Evolutionary conservation across 2,888 invertebrate genomes (phyloP).

Genomic region (Nemurella pictetii): DNA sequence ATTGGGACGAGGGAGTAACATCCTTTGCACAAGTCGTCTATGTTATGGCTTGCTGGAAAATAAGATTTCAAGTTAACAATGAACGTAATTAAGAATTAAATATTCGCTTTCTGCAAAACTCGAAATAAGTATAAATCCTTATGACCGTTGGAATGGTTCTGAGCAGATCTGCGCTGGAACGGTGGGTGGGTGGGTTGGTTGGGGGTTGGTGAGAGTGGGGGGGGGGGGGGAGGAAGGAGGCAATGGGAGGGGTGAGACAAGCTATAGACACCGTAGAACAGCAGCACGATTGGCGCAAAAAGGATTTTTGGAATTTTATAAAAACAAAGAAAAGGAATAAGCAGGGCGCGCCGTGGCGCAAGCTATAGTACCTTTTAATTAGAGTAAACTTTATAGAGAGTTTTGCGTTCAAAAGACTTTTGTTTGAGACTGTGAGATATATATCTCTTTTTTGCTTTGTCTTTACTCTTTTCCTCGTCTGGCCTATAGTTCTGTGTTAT

Average conservation of each 20-base stretch:
- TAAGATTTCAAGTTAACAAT: constrained; percentile 30
- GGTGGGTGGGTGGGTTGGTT: constrained; percentile 21
- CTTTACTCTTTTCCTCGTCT: constrained; percentile 27
- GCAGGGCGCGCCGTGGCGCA: constrained; percentile 25
- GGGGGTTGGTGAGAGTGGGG: constrained; percentile 21
- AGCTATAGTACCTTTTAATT: constrained; percentile 42
- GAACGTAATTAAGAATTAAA: constrained; percentile 28
- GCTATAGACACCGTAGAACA: constrained; percentile 8
- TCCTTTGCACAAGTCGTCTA: neutral
- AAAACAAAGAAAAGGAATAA: constrained; percentile 40
- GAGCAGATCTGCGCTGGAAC: constrained; percentile 1
- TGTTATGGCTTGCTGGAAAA: neutral
- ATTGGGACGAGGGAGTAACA: no score
- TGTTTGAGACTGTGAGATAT: constrained; percentile 29
- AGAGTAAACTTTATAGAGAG: constrained; percentile 37
- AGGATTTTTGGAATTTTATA: constrained; percentile 39
- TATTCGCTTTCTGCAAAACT: constrained; percentile 23
- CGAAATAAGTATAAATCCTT: constrained; percentile 25
- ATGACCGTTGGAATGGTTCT: constrained; percentile 9
- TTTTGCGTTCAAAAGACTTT: constrained; percentile 30
- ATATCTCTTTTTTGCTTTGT: constrained; percentile 30
- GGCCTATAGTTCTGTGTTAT: constrained; percentile 21
- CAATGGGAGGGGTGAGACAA: neutral
- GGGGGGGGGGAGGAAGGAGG: constrained; percentile 21
- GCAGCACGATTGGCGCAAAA: constrained; percentile 40